A percentile compares a stretch with the other conserved stretches of the same genome.
Evolutionary conservation across 1,140 invertebrate genomes (phyloP).

Genomic region (Hyphantria cunea): DNA sequence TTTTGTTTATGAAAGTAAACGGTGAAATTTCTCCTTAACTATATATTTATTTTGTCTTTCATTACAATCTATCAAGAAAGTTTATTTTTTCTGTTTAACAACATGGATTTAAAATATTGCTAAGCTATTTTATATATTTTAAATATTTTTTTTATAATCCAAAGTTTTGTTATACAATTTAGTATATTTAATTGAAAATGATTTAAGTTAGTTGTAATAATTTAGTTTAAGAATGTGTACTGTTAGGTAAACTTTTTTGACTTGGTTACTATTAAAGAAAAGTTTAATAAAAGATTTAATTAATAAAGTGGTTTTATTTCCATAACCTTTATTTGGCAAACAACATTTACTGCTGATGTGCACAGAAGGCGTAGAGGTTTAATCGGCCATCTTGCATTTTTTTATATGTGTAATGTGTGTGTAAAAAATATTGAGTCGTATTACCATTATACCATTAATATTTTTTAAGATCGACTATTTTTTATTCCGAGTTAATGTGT

Average conservation of each 20-base stretch:
- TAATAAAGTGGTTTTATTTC: not conserved
- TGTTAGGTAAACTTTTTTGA: not conserved
- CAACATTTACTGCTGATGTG: too few species aligned
- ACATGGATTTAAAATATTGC: not conserved
- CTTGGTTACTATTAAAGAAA: not conserved
- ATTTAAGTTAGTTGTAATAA: not conserved
- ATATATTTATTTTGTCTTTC: too few species aligned
- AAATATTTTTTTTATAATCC: not conserved
- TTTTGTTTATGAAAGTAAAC: too few species aligned
- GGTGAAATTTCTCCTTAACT: too few species aligned
- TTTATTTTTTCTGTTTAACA: not conserved
- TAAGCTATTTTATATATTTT: not conserved
- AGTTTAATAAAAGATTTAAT: not conserved
- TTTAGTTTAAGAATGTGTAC: not conserved
- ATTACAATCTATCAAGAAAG: not conserved
- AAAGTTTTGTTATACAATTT: not conserved
- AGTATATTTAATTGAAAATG: not conserved
- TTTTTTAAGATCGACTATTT: too few species aligned
- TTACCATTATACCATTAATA: too few species aligned
- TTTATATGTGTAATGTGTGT: too few species aligned
- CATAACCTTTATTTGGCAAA: too few species aligned
- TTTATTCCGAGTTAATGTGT: too few species aligned
- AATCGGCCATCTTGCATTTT: too few species aligned
- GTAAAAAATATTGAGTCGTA: too few species aligned
- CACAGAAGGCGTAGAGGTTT: too few species aligned